These are phyloP conservation scores for Morpho achilles DNA, from an alignment of 2,888 invertebrate species.

Conservation along the genomic window DNA sequence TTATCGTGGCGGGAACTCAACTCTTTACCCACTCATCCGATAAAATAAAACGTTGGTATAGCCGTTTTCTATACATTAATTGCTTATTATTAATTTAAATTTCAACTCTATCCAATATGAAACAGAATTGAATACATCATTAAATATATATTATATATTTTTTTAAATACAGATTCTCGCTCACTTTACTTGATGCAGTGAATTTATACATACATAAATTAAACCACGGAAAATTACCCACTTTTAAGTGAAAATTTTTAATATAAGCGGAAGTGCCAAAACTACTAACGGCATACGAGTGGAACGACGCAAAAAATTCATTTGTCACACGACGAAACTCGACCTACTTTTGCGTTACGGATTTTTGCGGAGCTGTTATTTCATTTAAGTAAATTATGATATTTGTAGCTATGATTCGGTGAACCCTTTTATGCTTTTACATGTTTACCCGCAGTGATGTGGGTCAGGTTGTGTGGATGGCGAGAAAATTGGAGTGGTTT, in stretches of 20 bases:
- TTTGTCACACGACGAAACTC: slow-evolving; percentile 47
- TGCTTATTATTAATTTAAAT: too few species aligned
- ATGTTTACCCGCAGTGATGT: slow-evolving; percentile 8
- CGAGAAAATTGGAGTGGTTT: slow-evolving; percentile 14
- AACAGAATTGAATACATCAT: too few species aligned
- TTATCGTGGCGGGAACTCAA: too few species aligned
- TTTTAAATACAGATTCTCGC: too few species aligned
- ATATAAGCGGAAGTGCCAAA: slow-evolving; percentile 12
- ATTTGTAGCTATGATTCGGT: slow-evolving; percentile 13
- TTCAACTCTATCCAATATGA: too few species aligned
- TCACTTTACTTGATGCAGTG: too few species aligned
- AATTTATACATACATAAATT: not conserved
- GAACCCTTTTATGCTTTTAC: slow-evolving; percentile 7
- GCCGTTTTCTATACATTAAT: too few species aligned
- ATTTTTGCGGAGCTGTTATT: slow-evolving; percentile 28
- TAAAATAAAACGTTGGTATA: too few species aligned
- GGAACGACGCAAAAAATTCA: slow-evolving; percentile 44
- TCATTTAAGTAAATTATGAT: slow-evolving; percentile 30
- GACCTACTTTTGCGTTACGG: slow-evolving; percentile 45
- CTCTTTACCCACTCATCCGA: too few species aligned
- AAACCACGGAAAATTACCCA: slow-evolving; percentile 2
- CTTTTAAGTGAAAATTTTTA: slow-evolving; percentile 11
- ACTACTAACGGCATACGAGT: slow-evolving; percentile 2
- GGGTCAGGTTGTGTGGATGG: slow-evolving; percentile 10
- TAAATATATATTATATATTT: too few species aligned